Conservation (phyloP, 1,140 invertebrate genomes). For the Zaprionus camerounensis region DNA sequence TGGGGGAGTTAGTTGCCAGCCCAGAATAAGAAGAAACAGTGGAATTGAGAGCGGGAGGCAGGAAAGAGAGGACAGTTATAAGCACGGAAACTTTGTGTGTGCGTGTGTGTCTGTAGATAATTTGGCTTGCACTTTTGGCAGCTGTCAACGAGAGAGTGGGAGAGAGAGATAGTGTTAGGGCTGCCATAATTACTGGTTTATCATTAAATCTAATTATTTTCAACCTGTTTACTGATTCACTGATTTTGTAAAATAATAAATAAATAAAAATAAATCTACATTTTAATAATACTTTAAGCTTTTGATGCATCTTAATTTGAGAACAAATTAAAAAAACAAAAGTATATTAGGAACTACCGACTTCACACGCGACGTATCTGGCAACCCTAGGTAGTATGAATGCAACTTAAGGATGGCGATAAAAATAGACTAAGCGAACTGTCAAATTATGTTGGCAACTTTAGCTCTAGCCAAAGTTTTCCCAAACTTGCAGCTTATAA, state of each 20-base stretch:
- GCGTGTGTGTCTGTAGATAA: slow-evolving; percentile 3
- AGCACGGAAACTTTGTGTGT: slow-evolving; percentile 3
- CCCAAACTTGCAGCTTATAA: slow-evolving; percentile 16
- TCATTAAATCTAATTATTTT: too few relatives aligned
- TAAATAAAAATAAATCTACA: too few relatives aligned
- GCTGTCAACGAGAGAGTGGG: slow-evolving; percentile 10
- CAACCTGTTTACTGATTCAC: too few relatives aligned
- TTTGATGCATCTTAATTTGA: too few relatives aligned
- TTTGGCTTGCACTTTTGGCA: slow-evolving; percentile 41
- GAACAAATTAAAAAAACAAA: too few relatives aligned
- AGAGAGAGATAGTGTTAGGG: slow-evolving; percentile 2
- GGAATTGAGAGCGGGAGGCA: background rate
- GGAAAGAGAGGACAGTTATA: background rate
- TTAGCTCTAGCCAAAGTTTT: slow-evolving; percentile 25
- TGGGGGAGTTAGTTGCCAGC: background rate
- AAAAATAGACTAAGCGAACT: slow-evolving; percentile 37
- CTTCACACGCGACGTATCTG: too few relatives aligned
- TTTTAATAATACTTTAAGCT: too few relatives aligned
- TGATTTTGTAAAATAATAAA: too few relatives aligned
- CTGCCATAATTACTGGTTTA: too few relatives aligned
- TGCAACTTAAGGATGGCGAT: slow-evolving; percentile 5
- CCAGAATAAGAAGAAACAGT: background rate
- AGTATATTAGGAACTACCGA: too few relatives aligned
- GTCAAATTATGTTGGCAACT: slow-evolving; percentile 42
- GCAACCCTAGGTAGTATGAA: background rate